Base-by-base conservation (phyloP, 1,140 invertebrate species). In the Drosophila asahinai region DNA sequence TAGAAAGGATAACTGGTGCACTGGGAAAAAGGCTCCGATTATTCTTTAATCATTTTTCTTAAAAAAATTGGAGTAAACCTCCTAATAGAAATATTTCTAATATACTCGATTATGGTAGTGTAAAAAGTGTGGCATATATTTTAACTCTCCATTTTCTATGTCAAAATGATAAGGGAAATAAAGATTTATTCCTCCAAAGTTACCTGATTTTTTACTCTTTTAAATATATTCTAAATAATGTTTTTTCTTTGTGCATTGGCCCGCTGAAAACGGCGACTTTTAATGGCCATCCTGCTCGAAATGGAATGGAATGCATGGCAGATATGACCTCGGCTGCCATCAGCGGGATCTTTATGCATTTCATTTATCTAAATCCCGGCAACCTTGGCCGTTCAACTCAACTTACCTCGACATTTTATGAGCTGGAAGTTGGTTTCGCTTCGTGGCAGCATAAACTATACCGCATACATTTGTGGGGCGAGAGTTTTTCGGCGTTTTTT, bases 401-500 rank as follows among this genome's bases (percentile, higher is more conserved):
- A 67, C 64, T 64, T 54, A 57, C 73, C 54, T 76, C 72, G 73
- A 25, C 57, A 57, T 68, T 71, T 86, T 86, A 76, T 67, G 55
- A 72, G 70, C 66, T 79, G 71, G 71, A 73, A 71, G 81, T 80
- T 81, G 79, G 65, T 51, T 73, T 68, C 45, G 64, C 63, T 68
- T 63, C 54, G 65, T 80, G 60, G 52, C 71, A 72, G 68, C 64
- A 83, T 89, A 80, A 80, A 82, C 82, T 79, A 82, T 73, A 78
- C 62, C 47, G 43, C 61, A 54, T 63, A 14, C 68, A 83, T 81
- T 84, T 77, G 61, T 76, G 64, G 48, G 42, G 38, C 33, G 0
- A 43, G 27, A 27, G 22, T 36, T 51, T 76, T 59, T 27, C 38
- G 8, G 17, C 4, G 0, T 48, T 17, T 22, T n/a, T 42, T 22